Conservation (phyloP, 37 sponge, comb jelly and placozoan species). For the Cladorhizidae sp. region DNA sequence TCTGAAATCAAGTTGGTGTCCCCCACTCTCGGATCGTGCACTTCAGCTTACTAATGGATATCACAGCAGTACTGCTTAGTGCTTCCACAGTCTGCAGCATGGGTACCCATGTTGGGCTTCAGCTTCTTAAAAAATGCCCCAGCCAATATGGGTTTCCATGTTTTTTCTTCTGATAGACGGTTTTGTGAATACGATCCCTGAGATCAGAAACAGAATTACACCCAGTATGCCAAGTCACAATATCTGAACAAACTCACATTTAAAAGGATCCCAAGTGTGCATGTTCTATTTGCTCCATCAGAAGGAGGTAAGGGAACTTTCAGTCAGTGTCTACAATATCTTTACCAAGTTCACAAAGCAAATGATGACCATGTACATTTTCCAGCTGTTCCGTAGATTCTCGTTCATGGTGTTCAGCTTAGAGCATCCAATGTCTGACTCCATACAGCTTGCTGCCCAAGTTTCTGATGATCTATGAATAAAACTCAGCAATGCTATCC, state of each 20-base stretch:
- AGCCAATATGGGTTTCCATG: neutral
- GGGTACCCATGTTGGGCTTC: slow-evolving; percentile 9
- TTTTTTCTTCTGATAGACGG: slow-evolving; percentile 49
- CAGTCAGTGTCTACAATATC: too few relatives aligned
- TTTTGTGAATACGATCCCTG: slow-evolving; percentile 45
- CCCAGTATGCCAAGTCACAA: too few relatives aligned
- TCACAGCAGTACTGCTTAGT: slow-evolving; percentile 54
- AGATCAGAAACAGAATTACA: too few relatives aligned
- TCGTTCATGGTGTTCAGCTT: slow-evolving; percentile 27
- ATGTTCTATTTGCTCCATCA: slow-evolving; percentile 45
- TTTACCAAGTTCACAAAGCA: too few relatives aligned
- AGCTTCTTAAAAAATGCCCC: neutral
- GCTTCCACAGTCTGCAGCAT: slow-evolving; percentile 49
- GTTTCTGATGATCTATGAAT: slow-evolving; percentile 47
- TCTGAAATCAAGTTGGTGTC: slow-evolving; percentile 5
- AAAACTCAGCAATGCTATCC: slow-evolving; percentile 35
- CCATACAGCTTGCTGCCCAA: neutral
- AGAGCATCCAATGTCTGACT: slow-evolving; percentile 38
- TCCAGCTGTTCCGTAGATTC: slow-evolving; percentile 24
- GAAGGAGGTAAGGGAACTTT: slow-evolving; percentile 38
- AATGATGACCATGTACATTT: slow-evolving; percentile 29
- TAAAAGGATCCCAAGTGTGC: too few relatives aligned
- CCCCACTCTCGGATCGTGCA: too few relatives aligned
- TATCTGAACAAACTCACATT: too few relatives aligned
- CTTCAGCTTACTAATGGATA: too few relatives aligned